Evolutionary conservation across 1,140 invertebrate genomes (phyloP).

Genomic region (Thaumatotibia leucotreta): DNA sequence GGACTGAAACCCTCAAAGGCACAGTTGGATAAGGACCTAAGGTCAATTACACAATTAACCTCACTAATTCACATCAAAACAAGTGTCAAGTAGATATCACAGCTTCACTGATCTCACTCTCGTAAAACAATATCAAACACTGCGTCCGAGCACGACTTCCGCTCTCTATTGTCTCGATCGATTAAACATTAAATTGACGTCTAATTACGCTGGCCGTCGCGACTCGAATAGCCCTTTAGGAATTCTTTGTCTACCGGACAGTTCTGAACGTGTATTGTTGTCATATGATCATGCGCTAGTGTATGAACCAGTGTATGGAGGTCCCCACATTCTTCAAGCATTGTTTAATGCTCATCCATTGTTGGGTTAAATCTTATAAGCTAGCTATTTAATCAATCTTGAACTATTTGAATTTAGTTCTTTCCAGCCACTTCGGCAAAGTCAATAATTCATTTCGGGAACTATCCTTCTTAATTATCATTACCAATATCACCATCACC

Average conservation of each 20-base stretch:
- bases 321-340: too few relatives aligned
- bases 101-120: not conserved
- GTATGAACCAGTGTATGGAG: not conserved
- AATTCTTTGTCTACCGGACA: constrained; percentile 5
- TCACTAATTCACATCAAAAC: too few relatives aligned
- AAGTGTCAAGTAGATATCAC: not conserved
- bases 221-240: constrained; percentile 6
- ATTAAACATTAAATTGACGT: constrained; percentile 31
- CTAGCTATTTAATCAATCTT: too few relatives aligned
- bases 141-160: constrained; percentile 16
- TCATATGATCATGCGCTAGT: not conserved
- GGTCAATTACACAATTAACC: too few relatives aligned
- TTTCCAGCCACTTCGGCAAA: too few relatives aligned
- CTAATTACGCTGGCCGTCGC: constrained; percentile 6
- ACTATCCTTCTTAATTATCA: too few relatives aligned
- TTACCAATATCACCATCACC: too few relatives aligned
- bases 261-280: not conserved
- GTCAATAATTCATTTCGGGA: too few relatives aligned
- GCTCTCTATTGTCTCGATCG: constrained; percentile 34
- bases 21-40: too few relatives aligned
- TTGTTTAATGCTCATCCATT: too few relatives aligned
- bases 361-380: too few relatives aligned
- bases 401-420: too few relatives aligned
- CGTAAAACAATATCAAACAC: not conserved
- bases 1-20: not conserved